These are phyloP conservation scores for Fregata magnificens DNA, from an alignment of 2,113 vertebrate genomes.

Conservation along the genomic window DNA sequence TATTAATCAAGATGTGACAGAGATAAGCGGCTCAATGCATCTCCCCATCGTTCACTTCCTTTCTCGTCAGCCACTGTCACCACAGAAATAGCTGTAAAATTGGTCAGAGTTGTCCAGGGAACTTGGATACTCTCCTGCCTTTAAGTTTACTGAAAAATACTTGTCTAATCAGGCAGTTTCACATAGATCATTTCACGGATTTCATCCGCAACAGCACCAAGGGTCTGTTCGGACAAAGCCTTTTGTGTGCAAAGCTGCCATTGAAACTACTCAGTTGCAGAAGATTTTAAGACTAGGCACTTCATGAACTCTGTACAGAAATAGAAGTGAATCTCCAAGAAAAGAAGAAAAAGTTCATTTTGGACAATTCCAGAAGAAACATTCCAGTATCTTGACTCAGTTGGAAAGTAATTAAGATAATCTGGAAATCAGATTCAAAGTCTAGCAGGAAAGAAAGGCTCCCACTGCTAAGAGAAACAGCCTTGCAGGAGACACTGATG, in stretches of 20 bases:
- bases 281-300: background rate
- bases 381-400: slow-evolving; percentile 41
- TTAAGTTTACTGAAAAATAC: background rate
- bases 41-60: background rate
- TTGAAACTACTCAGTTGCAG: background rate
- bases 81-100: background rate
- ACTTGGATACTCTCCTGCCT: background rate
- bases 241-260: background rate
- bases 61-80: background rate
- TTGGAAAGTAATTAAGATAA: slow-evolving; percentile 25
- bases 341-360: background rate
- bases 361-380: slow-evolving; percentile 35
- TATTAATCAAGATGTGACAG: background rate
- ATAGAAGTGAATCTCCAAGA: background rate
- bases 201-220: background rate
- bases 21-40: background rate
- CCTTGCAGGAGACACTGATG: background rate
- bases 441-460: background rate
- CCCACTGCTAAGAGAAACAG: slow-evolving; percentile 4
- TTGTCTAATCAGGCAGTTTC: background rate
- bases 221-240: background rate
- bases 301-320: background rate
- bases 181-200: background rate
- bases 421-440: slow-evolving; percentile 23
- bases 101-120: background rate